A percentile compares a stretch with the other conserved stretches of the same genome.
Conservation (phyloP, 2,888 invertebrate species). For the Dinocampus coccinellae region DNA sequence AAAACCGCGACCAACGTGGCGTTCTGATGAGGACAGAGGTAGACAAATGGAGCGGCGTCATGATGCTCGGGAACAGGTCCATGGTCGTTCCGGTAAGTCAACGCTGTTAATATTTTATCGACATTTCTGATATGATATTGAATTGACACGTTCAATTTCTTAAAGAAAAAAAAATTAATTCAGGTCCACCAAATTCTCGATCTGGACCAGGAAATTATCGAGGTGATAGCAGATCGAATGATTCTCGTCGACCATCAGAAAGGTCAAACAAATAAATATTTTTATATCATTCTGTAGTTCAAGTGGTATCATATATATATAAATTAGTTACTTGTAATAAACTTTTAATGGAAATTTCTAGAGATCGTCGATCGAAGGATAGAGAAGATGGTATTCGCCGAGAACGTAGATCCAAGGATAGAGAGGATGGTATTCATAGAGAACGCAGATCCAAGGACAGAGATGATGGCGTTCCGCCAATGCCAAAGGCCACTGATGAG, state of each 20-base stretch:
- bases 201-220: slow-evolving; percentile 47
- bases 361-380: background rate
- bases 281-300: background rate
- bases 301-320: background rate
- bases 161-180: no score
- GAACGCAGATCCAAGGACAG: slow-evolving; percentile 55
- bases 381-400: slow-evolving; percentile 54
- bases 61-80: slow-evolving; percentile 41
- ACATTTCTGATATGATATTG: no score
- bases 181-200: slow-evolving; percentile 46
- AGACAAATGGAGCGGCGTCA: slow-evolving; percentile 52
- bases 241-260: slow-evolving; percentile 52
- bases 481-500: slow-evolving; percentile 82
- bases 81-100: slow-evolving; percentile 53
- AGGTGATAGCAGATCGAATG: slow-evolving; percentile 45
- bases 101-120: background rate
- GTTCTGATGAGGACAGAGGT: slow-evolving; percentile 59
- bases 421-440: slow-evolving; percentile 66
- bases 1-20: slow-evolving; percentile 56
- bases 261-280: slow-evolving; percentile 43
- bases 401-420: slow-evolving; percentile 55
- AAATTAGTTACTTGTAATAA: background rate
- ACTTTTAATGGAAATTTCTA: background rate
- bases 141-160: background rate
- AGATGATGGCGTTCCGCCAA: slow-evolving; percentile 68